These are phyloP conservation scores for Helicoverpa assulta DNA, from an alignment of 2,888 invertebrate species.

Conservation along the genomic window DNA sequence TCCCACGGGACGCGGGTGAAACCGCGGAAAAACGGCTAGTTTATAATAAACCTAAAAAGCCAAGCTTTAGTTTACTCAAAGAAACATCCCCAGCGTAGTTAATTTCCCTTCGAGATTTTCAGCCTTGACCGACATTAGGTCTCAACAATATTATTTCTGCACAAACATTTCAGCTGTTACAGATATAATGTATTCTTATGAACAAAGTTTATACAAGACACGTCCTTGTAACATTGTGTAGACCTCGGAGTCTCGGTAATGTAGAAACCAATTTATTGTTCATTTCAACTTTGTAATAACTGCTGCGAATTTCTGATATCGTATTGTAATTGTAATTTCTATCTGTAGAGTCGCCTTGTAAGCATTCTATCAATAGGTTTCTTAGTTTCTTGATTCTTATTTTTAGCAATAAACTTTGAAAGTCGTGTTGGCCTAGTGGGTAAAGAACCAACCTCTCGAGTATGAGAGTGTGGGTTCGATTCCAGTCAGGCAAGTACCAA, in stretches of 20 bases:
- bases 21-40: too few relatives aligned
- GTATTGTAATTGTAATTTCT: conserved; percentile 11
- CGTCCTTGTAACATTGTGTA: conserved; percentile 32
- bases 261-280: conserved; percentile 43
- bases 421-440: too few relatives aligned
- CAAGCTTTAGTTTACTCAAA: too few relatives aligned
- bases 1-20: too few relatives aligned
- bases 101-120: background rate
- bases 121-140: background rate
- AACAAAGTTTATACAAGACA: conserved; percentile 16
- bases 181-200: conserved; percentile 1
- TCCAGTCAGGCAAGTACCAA: too few relatives aligned
- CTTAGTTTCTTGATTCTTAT: too few relatives aligned
- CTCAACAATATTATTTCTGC: background rate
- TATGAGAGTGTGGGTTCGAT: too few relatives aligned
- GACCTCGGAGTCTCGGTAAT: conserved; percentile 4
- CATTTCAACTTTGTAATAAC: conserved; percentile 42
- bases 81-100: background rate
- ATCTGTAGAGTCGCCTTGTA: background rate
- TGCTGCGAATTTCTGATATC: conserved; percentile 6
- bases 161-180: background rate
- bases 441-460: too few relatives aligned
- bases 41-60: too few relatives aligned
- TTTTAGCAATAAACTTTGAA: too few relatives aligned
- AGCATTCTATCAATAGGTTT: background rate